Evolutionary conservation across 2,888 invertebrate species (phyloP), one percentile per base, ranked within the genome.

Genomic region (Tipula unca): DNA sequence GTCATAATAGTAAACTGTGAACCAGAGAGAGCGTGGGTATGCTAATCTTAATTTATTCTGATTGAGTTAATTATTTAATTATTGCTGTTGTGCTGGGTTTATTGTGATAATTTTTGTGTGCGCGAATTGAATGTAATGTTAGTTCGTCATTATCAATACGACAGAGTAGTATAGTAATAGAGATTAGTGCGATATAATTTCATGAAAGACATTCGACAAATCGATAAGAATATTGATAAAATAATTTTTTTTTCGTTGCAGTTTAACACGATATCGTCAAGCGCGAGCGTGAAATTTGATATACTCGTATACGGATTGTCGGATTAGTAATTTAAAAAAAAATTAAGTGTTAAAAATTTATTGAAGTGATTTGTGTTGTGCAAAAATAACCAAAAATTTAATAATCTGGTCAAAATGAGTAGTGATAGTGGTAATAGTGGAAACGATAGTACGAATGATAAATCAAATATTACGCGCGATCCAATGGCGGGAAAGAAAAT

Each of bases 401-500:
- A 10, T 69, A 69, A 69, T 8, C 69, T 25, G 0, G 6, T 48
- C n/a, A 48, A n/a, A 69, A 69, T 69, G 69, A 69, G 25, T 69
- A 69, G 25, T 69, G 69, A 25, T 25, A 69, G 69, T 69, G 69
- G 69, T 69, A 48, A 17, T 2, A 25, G 69, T 20, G 25, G 20
- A 69, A 69, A 25, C 25, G 69, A 69, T 69, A 25, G 25, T 69
- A 25, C 25, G 13, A 25, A 69, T 25, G 69, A 10, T 25, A 83
- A 83, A 83, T 32, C 83, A 29, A 83, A 83, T 42, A 85, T 85
- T 8, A n/a, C 29, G 85, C 82, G 87, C 86, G 90, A 90, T 86
- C 87, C 88, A 29, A 89, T 89, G 83, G 87, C 89, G 86, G 87
- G 89, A 35, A 88, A 88, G 85, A 88, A 88, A 86, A 89, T 90